Evolutionary conservation across 1,140 invertebrate species (phyloP), one percentile per base, ranked within the genome.

Genomic region (Aleiodes sp.): DNA sequence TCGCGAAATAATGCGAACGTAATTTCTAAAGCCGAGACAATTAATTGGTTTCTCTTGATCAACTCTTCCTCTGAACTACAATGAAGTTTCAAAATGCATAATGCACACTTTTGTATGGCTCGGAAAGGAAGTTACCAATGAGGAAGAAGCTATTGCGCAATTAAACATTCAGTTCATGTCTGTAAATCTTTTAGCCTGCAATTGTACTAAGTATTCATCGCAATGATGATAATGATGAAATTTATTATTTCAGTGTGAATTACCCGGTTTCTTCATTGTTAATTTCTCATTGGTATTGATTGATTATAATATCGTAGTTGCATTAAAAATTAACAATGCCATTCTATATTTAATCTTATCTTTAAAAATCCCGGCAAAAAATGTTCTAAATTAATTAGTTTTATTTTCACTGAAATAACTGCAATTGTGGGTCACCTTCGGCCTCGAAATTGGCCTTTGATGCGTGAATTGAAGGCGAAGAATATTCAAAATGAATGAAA

Each of bases 131-230:
- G 41, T 46, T 46, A 46, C 52, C 21, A 57, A 57, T 57, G 52
- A 28, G 52, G 26, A 57, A 28, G 52, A 57, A 21, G 12, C 12
- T 9, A 57, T 57, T 57, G 52, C 52, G 26, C 52, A 57, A 57
- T 57, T 57, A 57, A n/a, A 57, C 52, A 57, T 57, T 57, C 52
- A 24, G 28, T 28, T 57, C 52, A 57, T 24, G 52, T 24, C 52
- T 28, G 24, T 29, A 12, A 28, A 57, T 57, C 26, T 1, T 24
- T 57, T 24, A 8, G 31, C 26, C n/a, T 31, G 52, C 52, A 57
- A 57, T 57, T 57, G 52, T 57, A 12, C 4, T 57, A 57, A 57
- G 26, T 57, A 57, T 28, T 9, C 4, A 57, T 28, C 9, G 28
- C 28, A 24, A 57, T 28, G 21, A 57, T 57, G 6, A 28, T 57